Percentiles rank a stretch among this genome's conserved stretches.
Conservation (phyloP, 2,113 vertebrate genomes). For the Hemichromis elongatus region DNA sequence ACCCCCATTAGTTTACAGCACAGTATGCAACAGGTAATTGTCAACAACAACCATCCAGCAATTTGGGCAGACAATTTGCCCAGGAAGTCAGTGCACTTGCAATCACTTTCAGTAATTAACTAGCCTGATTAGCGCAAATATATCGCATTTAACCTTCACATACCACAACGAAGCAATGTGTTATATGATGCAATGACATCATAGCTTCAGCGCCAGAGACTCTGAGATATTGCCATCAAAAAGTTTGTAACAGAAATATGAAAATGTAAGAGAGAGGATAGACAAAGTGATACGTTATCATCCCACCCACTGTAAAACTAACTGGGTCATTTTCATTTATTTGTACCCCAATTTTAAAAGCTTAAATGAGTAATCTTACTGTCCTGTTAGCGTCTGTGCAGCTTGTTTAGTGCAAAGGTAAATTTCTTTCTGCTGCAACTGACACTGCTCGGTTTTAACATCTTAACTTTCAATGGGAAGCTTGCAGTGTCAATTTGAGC, state of each 20-base stretch:
- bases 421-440: not conserved
- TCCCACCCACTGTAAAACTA: not conserved
- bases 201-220: not conserved
- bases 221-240: not conserved
- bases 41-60: not conserved
- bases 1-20: rapidly evolving
- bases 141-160: not conserved
- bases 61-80: not conserved
- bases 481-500: not conserved
- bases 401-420: not conserved
- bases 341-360: not conserved
- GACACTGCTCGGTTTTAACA: not conserved
- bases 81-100: not conserved
- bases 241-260: not conserved
- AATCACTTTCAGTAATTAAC: not conserved
- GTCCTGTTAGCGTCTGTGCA: not conserved
- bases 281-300: not conserved
- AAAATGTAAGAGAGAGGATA: not conserved
- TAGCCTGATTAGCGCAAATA: not conserved
- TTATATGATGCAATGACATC: not conserved
- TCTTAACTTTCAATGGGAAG: not conserved
- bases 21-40: not conserved
- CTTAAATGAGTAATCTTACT: not conserved
- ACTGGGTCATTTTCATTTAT: not conserved
- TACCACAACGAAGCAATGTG: not conserved